Conservation (phyloP, 2,113 vertebrate genomes). For the Columba janthina region DNA sequence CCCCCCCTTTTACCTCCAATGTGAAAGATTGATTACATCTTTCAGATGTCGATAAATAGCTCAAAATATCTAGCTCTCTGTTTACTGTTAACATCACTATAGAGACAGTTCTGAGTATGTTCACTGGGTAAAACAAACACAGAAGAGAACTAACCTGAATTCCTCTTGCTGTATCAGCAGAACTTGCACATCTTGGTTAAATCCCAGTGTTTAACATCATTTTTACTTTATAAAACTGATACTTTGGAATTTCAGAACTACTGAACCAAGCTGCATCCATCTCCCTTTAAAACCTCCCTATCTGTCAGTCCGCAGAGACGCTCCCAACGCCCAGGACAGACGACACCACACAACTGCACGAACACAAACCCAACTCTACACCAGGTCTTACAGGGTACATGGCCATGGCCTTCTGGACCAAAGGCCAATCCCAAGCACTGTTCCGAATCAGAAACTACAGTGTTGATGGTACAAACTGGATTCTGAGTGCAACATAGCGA, state of each 20-base stretch:
- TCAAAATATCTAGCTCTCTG: background rate
- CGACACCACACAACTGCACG: too few species aligned
- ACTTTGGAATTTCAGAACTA: background rate
- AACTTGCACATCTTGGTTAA: background rate
- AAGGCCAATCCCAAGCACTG: background rate
- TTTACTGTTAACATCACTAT: background rate
- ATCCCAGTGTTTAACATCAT: background rate
- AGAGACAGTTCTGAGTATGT: background rate
- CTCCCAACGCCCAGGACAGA: background rate
- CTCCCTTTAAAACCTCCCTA: background rate
- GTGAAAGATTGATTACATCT: background rate
- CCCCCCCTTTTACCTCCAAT: too few species aligned
- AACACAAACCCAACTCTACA: rapidly evolving
- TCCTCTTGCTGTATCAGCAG: background rate
- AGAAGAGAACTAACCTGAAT: background rate
- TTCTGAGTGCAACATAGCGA: background rate
- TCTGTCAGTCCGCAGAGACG: background rate
- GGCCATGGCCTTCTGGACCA: background rate
- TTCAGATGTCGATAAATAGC: background rate
- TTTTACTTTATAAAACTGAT: background rate
- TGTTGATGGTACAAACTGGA: background rate
- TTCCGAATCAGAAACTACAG: background rate
- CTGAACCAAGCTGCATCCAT: background rate
- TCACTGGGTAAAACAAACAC: background rate
- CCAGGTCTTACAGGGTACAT: background rate